Base-by-base conservation (phyloP, 2,888 invertebrate genomes). In the Heliconius cydno region DNA sequence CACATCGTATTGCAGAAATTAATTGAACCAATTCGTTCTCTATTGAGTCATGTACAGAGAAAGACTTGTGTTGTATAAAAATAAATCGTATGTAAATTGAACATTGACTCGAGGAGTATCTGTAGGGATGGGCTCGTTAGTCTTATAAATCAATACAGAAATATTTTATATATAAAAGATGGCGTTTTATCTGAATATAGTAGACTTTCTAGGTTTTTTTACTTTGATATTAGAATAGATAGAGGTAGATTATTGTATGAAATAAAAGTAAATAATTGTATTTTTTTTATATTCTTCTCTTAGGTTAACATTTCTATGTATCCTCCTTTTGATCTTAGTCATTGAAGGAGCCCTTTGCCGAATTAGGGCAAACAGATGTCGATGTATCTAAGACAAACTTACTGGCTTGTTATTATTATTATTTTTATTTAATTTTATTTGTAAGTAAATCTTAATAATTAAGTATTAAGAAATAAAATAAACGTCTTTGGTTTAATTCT, bases 41-140 rank as follows among this genome's bases (percentile, higher is more conserved):
- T 66, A 74, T 75, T 79, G 78, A 79, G 19, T 79, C 78, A 79
- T 75, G 38, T 60, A 60, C 67, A 78, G 73, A 78, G 72, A 78
- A 74, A 68, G 78, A 68, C 63, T 60, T 60, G 52, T 60, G 52
- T 79, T 38, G n/a, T 74, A 60, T 67, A 75, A 75, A 75, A 75
- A 41, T 66, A 75, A 75, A 75, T 75, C 63, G 3, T 25, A 65
- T 63, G 65, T 79, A 79, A 75, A 68, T 74, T 74, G 65, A 78
- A 67, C 15, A n/a, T 63, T 41, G 46, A 67, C 15, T 70, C 68
- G 30, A 68, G 28, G 1, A 75, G 66, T n/a, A 63, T n/a, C 38
- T 52, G 30, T 70, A 79, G 79, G 41, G 79, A 30, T 63, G 79
- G 60, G 22, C 41, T 75, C 46, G 41, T 30, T 41, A 19, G 19